A percentile compares a stretch with the other conserved stretches of the same genome.
Evolutionary conservation across 1,140 invertebrate species (phyloP).

Genomic region (Goniozus legneri): DNA sequence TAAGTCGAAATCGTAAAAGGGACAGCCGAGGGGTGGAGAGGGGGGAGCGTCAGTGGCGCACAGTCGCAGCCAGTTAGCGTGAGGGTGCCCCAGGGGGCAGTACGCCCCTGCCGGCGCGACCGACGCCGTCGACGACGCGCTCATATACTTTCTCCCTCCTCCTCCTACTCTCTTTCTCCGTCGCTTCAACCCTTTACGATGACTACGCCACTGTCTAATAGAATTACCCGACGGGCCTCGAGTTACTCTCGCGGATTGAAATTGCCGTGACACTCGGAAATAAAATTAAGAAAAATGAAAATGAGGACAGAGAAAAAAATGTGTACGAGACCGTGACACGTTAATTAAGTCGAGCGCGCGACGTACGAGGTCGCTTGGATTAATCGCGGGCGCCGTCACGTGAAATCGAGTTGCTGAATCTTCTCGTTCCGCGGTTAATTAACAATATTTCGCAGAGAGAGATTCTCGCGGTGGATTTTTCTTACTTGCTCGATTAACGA

Average conservation of each 20-base stretch:
- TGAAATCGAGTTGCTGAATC: constrained; percentile 14
- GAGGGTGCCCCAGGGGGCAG: constrained; percentile 55
- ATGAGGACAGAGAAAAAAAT: too few species aligned
- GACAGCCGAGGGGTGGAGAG: too few species aligned
- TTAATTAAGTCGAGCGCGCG: constrained; percentile 36
- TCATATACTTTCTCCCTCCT: constrained; percentile 9
- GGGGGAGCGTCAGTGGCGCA: too few species aligned
- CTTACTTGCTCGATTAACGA: too few species aligned
- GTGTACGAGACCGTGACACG: too few species aligned
- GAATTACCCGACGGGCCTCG: constrained; percentile 49
- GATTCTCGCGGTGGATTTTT: too few species aligned
- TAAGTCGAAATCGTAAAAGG: constrained; percentile 55
- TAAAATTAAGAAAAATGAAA: too few species aligned
- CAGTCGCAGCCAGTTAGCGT: constrained; percentile 55
- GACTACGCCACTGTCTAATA: constrained; percentile 48
- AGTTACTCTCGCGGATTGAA: constrained; percentile 50
- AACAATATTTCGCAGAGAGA: too few species aligned
- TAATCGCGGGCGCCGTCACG: constrained; percentile 4
- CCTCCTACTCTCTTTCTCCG: too few species aligned
- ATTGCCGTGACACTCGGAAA: constrained; percentile 51
- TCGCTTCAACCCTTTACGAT: constrained; percentile 49
- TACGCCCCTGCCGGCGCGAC: constrained; percentile 39
- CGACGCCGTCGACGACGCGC: constrained; percentile 24
- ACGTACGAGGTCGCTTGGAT: constrained; percentile 13
- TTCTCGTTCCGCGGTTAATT: too few species aligned